Conservation (phyloP, 2,888 invertebrate species). For the Neoitamus cyanurus region DNA sequence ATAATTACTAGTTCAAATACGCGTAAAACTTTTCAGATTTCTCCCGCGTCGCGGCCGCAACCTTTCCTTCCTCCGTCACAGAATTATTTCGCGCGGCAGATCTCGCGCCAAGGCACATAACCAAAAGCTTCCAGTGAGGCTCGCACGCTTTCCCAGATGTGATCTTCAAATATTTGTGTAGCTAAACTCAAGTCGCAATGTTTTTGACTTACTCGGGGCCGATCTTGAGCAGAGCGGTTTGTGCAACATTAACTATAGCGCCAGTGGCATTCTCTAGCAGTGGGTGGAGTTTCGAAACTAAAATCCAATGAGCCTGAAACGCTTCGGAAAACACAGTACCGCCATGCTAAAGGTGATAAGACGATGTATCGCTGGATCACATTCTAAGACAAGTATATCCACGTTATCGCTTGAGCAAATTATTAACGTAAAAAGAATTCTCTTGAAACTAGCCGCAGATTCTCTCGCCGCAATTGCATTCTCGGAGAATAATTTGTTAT, state of each 20-base stretch:
- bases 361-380: background rate
- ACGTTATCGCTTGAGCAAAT: background rate
- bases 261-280: background rate
- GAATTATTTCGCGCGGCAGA: background rate
- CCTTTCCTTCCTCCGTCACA: background rate
- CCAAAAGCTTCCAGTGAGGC: background rate
- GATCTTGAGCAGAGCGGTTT: background rate
- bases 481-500: background rate
- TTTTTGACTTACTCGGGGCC: background rate
- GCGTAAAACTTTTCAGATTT: background rate
- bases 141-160: background rate
- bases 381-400: background rate
- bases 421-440: background rate
- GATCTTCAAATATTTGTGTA: background rate
- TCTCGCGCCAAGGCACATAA: background rate
- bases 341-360: background rate
- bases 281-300: background rate
- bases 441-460: background rate
- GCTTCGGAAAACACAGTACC: background rate
- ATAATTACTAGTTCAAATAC: conserved; percentile 14
- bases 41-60: background rate
- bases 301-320: background rate
- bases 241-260: background rate
- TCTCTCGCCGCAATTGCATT: background rate
- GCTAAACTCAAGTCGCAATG: background rate